These are phyloP conservation scores for Chromobotia macracanthus DNA, from an alignment of 2,797 vertebrate species.

Conservation along the genomic window DNA sequence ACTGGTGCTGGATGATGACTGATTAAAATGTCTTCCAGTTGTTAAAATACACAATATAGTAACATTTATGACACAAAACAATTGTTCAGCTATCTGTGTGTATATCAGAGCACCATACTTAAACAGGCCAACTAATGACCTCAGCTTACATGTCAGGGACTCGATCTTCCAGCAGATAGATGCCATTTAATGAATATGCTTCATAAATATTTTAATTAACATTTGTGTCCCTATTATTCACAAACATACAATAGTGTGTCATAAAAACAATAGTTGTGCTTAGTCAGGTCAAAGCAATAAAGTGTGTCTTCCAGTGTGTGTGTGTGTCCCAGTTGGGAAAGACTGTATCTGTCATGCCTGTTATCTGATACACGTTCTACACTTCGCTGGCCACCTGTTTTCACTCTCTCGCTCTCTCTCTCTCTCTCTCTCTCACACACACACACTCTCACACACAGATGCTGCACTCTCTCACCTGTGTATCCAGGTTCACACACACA, in stretches of 20 bases:
- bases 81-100: no score
- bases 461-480: constrained; percentile 63
- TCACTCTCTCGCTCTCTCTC: constrained; percentile 49
- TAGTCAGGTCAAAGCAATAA: constrained; percentile 18
- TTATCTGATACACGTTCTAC: constrained; percentile 46
- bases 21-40: not conserved
- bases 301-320: constrained; percentile 40
- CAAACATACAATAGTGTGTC: not conserved
- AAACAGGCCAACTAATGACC: no score
- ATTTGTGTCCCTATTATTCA: not conserved
- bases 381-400: constrained; percentile 65
- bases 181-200: no score
- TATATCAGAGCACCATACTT: no score
- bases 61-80: not conserved
- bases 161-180: no score
- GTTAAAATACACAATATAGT: not conserved
- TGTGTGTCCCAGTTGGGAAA: constrained; percentile 51
- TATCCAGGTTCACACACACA: constrained; percentile 92
- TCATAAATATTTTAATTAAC: no score
- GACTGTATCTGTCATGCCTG: constrained; percentile 52
- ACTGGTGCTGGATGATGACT: not conserved
- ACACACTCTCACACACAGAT: constrained; percentile 49
- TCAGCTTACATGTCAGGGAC: no score
- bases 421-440: not conserved
- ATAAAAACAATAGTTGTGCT: constrained; percentile 5